A percentile compares a stretch with the other conserved stretches of the same genome.
phyloP scores from a whole-genome alignment of 2,113 vertebrate genomes.

The Otis tarda region DNA sequence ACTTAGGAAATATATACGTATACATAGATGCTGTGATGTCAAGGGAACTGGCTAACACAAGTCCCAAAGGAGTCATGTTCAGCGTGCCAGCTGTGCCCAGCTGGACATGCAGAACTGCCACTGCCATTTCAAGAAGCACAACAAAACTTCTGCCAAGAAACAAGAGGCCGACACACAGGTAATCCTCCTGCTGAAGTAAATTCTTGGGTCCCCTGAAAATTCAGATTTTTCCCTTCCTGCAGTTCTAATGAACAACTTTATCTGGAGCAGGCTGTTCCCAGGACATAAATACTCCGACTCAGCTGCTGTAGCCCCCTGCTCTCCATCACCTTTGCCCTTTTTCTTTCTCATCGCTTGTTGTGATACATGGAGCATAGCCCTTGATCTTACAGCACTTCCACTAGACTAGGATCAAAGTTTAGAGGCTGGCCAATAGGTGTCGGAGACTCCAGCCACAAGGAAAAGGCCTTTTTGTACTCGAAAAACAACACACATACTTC shows the following conservation, averaged over 20 bases:
- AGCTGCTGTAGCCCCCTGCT: not conserved
- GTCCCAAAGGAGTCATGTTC: not conserved
- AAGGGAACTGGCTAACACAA: not conserved
- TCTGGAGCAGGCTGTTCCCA: not conserved
- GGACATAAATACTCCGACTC: not conserved
- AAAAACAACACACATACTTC: not conserved
- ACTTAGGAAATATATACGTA: not conserved
- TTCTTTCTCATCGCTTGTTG: not conserved
- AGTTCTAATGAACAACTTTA: not conserved
- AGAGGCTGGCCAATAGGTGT: not conserved
- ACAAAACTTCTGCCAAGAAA: not conserved
- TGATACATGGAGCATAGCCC: not conserved
- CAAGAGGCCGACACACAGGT: not conserved
- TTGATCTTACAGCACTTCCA: not conserved
- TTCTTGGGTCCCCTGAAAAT: not conserved
- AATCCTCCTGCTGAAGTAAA: not conserved
- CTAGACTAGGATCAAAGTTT: not conserved
- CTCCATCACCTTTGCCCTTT: not conserved
- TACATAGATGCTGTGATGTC: not conserved
- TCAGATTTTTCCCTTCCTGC: not conserved
- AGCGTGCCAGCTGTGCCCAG: not conserved
- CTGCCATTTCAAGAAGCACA: not conserved
- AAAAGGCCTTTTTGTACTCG: conserved; percentile 4
- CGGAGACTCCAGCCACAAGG: not conserved
- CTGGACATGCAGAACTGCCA: not conserved